Evolutionary conservation across 2,113 vertebrate species (phyloP).

Genomic region (Xiphophorus hellerii): DNA sequence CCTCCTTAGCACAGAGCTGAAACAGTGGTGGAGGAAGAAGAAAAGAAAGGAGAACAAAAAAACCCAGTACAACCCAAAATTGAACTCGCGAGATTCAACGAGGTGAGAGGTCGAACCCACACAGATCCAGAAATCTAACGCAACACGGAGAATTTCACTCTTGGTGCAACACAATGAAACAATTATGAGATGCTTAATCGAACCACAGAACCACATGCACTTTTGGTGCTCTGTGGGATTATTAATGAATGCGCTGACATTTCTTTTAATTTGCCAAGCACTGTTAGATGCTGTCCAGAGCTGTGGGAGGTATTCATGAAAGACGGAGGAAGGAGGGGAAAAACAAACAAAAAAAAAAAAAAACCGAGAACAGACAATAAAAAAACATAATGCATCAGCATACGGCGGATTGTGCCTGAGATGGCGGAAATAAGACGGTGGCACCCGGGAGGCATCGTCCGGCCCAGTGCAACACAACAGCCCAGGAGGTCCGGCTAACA

Average conservation of each 20-base stretch:
- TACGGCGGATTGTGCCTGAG: constrained; percentile 62
- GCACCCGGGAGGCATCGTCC: constrained; percentile 52
- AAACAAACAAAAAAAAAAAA: constrained; percentile 63
- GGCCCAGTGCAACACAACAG: constrained; percentile 35
- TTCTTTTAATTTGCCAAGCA: constrained; percentile 69
- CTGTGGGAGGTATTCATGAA: constrained; percentile 51
- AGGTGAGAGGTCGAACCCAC: constrained; percentile 22
- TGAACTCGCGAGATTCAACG: constrained; percentile 23
- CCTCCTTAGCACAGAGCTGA: constrained; percentile 41
- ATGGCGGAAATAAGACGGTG: constrained; percentile 60
- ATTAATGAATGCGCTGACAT: constrained; percentile 79
- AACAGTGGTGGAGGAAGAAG: constrained; percentile 15
- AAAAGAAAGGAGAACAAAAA: neutral
- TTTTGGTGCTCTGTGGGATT: constrained; percentile 55
- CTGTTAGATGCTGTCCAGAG: constrained; percentile 63
- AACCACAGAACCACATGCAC: constrained; percentile 50
- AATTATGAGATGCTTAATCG: constrained; percentile 45
- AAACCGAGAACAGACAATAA: constrained; percentile 18
- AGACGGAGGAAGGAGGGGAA: neutral
- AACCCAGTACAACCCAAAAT: constrained; percentile 25
- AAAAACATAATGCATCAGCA: constrained; percentile 70
- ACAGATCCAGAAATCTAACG: constrained; percentile 2
- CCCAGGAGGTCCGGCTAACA: constrained; percentile 71
- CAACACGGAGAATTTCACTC: constrained; percentile 4
- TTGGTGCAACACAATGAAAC: constrained; percentile 29